Evolutionary conservation across 2,113 vertebrate species (phyloP), one percentile per base, ranked within the genome.

Genomic region (Ploceus nigricollis): DNA sequence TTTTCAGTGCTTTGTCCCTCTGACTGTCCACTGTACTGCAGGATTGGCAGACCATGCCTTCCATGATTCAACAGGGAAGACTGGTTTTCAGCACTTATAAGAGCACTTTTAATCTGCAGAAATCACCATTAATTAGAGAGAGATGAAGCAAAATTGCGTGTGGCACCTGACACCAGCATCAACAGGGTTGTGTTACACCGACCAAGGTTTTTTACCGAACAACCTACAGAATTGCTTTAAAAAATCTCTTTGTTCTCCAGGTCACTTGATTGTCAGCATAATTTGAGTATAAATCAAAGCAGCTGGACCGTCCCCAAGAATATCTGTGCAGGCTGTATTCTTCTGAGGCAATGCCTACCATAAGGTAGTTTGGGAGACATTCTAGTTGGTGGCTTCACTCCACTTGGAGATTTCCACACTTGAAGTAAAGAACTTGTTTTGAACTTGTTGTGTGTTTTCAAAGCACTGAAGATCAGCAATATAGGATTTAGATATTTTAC

Each of bases 151-250:
- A 84, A 87, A 56, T 56, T 39, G 11, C 33, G 8, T 50, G 18
- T 89, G 8, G 17, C 13, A 21, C 17, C 33, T 37, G 30, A 80
- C 48, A 60, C 5, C 50, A 57, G 40, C 50, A 61, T 33, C 51
- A 39, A 54, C 15, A 28, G 28, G 10, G 10, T 28, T 88, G 17
- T 0, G 0, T 80, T 89, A 33, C 11, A 15, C 11, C 3, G 0
- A 53, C 9, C 13, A 79, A 78, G 39, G 16, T 25, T 75, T 84
- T 35, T 68, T 27, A 78, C 15, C 0, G 0, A 78, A 33, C 0
- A 2, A 40, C 45, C 44, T 89, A 40, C 11, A 53, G 15, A 86
- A 66, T 18, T 30, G 13, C 28, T 92, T 68, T 50, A 31, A 90
- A 85, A 76, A 14, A 25, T 25, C 19, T 42, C 51, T 63, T 64